phyloP scores from a whole-genome alignment of 2,113 vertebrate species.

The Progne subis region DNA sequence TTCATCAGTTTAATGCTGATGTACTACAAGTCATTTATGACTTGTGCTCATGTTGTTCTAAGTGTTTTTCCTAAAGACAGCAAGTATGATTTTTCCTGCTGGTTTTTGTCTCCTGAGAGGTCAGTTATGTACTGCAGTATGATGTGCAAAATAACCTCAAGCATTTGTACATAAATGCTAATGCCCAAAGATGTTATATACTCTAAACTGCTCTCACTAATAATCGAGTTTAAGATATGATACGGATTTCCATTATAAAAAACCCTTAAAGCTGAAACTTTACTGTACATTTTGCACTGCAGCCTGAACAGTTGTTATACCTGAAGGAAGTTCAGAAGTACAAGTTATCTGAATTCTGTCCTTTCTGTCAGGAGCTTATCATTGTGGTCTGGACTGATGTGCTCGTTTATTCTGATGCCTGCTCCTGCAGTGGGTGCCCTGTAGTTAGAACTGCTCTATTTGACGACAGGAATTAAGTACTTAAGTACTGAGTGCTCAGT shows the following conservation, averaged over 20 bases:
- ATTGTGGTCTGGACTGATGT: not conserved
- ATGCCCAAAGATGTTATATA: not conserved
- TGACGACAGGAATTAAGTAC: slow-evolving; percentile 2
- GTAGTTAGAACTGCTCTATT: not conserved
- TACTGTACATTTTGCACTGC: not conserved
- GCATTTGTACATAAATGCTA: not conserved
- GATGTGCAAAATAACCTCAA: not conserved
- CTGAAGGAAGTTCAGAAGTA: not conserved
- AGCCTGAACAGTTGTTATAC: not conserved
- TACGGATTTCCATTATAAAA: not conserved
- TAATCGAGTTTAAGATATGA: not conserved
- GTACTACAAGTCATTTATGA: not conserved
- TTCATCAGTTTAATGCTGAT: not conserved
- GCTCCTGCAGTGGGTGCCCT: not conserved
- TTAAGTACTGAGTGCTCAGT: not conserved
- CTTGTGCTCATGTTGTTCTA: not conserved
- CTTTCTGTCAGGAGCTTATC: slow-evolving; percentile 10
- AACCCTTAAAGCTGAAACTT: not conserved
- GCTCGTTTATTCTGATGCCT: not conserved
- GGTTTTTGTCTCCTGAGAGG: not conserved
- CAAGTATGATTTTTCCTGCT: not conserved
- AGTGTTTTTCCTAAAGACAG: not conserved
- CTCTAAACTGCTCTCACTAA: not conserved
- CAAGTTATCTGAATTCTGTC: not conserved
- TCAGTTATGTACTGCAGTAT: not conserved